Base-by-base conservation (phyloP, 1,140 invertebrate species). In the Microvelia longipes region DNA sequence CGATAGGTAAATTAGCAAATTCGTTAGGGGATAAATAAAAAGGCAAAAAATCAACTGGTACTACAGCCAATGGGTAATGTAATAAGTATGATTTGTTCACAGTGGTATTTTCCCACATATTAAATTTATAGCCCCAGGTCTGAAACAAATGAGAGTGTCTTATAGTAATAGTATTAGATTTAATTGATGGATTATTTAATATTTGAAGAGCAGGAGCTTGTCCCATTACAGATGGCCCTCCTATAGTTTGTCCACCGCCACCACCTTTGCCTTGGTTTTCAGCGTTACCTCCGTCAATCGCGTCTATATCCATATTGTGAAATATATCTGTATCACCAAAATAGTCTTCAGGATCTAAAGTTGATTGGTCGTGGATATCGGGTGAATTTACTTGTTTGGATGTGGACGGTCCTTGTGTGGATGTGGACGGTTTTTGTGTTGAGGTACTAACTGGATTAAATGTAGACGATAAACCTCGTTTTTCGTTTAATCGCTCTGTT, bases 11-110 rank as follows among this genome's bases (percentile, higher is more conserved):
- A 15, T 28, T 68, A 29, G 62, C 28, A 65, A 62, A 72, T 70
- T 72, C 71, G 1, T 60, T 29, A 62, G 69, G 26, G 65, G 24
- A 68, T 66, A 72, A 65, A 70, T 72, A 72, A 68, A 72, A 72
- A 27, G 71, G 69, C 25, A 70, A 25, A 68, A 70, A 72, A 68
- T 70, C 69, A 29, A 72, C 71, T 5, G 71, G 71, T 66, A 72
- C 30, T 28, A 72, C 63, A 19, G 71, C 71, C 25, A 72, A 68
- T 15, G 69, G 28, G 14, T 28, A 26, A 66, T 66, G 65, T 28
- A 66, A 66, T 28, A 66, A 66, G 28, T 13, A 27, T 28, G 65
- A 66, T 28, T n/a, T 1, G 13, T 28, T 28, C 2, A 1, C 65
- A 27, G 65, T 28, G 2, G 65, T 66, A 5, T 66, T 2, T 66